Percentiles rank a stretch among this genome's conserved stretches.
Evolutionary conservation across 37 sponge, comb jelly and placozoan genomes (phyloP).

Genomic region (Amphimedon queenslandica): DNA sequence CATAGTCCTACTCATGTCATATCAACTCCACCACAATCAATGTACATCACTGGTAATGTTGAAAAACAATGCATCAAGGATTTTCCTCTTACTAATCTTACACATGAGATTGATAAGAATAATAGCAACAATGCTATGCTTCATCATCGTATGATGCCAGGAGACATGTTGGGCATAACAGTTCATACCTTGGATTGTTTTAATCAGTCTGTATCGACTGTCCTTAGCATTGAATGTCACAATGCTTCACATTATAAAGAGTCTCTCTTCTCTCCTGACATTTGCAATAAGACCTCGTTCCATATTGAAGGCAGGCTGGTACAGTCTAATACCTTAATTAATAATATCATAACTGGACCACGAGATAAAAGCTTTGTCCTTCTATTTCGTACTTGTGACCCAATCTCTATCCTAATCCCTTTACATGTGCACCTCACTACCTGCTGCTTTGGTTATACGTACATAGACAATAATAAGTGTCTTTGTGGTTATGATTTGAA

Average conservation of each 20-base stretch:
- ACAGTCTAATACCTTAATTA: background rate
- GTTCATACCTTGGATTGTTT: background rate
- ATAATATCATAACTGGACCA: background rate
- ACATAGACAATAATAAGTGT: background rate
- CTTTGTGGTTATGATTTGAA: background rate
- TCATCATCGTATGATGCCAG: constrained; percentile 21
- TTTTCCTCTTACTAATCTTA: too few species aligned
- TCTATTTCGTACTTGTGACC: background rate
- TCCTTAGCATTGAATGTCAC: background rate
- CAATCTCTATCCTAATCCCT: background rate
- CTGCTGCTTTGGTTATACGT: background rate
- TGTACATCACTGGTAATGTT: background rate
- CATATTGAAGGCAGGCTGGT: background rate
- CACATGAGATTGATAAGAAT: background rate
- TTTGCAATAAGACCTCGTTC: background rate
- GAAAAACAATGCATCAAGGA: too few species aligned
- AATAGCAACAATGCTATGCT: background rate
- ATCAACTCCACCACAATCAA: background rate
- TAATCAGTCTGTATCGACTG: background rate
- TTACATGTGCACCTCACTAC: background rate
- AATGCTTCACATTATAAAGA: background rate
- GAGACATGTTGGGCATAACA: background rate
- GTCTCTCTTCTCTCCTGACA: background rate
- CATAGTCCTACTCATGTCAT: background rate
- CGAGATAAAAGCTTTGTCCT: background rate